Evolutionary conservation across 2,888 invertebrate genomes (phyloP), one percentile per base, ranked within the genome.

Genomic region (Atrina japonica): DNA sequence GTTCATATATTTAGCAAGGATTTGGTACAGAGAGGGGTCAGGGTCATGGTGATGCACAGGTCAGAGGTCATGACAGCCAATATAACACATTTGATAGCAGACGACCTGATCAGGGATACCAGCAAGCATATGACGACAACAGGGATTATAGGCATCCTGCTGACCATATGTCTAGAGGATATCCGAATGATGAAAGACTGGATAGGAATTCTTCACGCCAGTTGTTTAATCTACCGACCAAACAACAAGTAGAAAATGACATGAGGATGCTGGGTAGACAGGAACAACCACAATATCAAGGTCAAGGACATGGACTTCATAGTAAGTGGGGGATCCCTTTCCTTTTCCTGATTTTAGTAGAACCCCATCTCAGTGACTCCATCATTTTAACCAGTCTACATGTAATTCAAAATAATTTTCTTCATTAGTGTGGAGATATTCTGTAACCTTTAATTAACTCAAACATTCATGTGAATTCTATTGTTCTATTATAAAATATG

Each of bases 231-330:
- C 43, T 65, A 14, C 65, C 65, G 9, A 64, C 64, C 1, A 53
- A 53, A 21, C 53, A 53, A 27, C 65, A 65, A 16, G 65, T 65
- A 0, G 65, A 65, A 30, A 43, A 65, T 18, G 65, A 65, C 30
- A n/a, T 65, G 21, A 65, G 55, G 43, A 65, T 65, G 65, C 23
- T 65, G 45, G 65, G 45, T 21, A 41, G 45, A 45, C 29, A 11
- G 1, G 35, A 53, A 7, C 52, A 52, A 23, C 52, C 23, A 5
- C 52, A 52, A 23, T 25, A 21, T 23, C 21, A 52, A 7, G n/a
- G 18, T 16, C 47, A 47, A 6, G 16, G 47, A n/a, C 7, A 16
- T n/a, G 47, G 21, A 7, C 18, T n/a, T 7, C 47, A 47, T 18
- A n/a, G 21, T 47, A 47, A 21, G 47, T 21, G 6, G n/a, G n/a